phyloP scores from a whole-genome alignment of 1,140 invertebrate genomes.

The Brachionus rubens region DNA sequence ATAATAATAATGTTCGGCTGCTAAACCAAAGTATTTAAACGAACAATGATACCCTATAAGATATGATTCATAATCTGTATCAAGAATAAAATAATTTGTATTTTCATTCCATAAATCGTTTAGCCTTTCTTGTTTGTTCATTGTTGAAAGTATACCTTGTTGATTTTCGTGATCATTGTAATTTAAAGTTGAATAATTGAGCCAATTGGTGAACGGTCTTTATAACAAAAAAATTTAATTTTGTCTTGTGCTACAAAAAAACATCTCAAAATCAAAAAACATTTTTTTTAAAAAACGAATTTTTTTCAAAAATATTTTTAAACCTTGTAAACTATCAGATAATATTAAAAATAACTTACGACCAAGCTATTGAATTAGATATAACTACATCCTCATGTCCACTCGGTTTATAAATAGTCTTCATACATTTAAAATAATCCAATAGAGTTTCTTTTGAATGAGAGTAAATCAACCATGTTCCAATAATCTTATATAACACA shows the following conservation, averaged over 20 bases:
- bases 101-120: conserved; percentile 27
- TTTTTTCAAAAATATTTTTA: too few relatives aligned
- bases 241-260: too few relatives aligned
- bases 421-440: conserved; percentile 35
- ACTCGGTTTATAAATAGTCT: conserved; percentile 10
- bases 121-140: neutral
- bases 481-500: neutral
- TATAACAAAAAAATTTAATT: neutral
- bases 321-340: too few relatives aligned
- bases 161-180: conserved; percentile 8
- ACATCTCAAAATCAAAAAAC: too few relatives aligned
- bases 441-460: conserved; percentile 17
- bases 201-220: conserved; percentile 3
- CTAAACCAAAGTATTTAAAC: conserved; percentile 34
- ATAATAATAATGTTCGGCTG: conserved; percentile 22
- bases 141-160: conserved; percentile 1
- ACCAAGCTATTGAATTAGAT: conserved; percentile 35
- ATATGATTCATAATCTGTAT: neutral
- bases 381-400: neutral
- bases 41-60: conserved; percentile 21
- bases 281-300: too few relatives aligned
- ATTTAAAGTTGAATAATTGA: neutral
- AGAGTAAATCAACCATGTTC: conserved; percentile 24
- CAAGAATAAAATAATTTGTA: conserved; percentile 6
- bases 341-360: neutral